Conservation (phyloP, 1,140 invertebrate genomes). For the Drosophila aff. region DNA sequence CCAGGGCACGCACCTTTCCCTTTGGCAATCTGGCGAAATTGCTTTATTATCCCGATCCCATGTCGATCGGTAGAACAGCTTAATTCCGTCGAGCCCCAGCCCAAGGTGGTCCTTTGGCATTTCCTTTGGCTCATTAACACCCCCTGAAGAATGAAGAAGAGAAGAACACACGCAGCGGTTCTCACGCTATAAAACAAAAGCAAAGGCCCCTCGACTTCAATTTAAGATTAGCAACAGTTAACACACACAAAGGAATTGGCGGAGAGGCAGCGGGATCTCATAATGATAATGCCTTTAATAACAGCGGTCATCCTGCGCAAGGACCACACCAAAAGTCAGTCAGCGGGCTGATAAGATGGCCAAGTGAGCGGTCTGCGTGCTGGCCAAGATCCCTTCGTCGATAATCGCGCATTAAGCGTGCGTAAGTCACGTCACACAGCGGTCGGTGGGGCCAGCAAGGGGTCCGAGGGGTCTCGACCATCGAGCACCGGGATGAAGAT, state of each 20-base stretch:
- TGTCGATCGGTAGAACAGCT: slow-evolving; percentile 37
- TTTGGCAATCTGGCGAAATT: slow-evolving; percentile 46
- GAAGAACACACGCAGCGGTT: slow-evolving; percentile 70
- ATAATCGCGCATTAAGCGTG: slow-evolving; percentile 77
- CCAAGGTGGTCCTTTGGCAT: slow-evolving; percentile 62
- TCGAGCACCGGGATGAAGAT: slow-evolving; percentile 10
- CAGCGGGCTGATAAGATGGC: slow-evolving; percentile 64
- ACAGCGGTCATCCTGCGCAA: slow-evolving; percentile 66
- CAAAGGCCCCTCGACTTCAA: slow-evolving; percentile 41
- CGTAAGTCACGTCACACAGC: slow-evolving; percentile 73
- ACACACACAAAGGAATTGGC: slow-evolving; percentile 62
- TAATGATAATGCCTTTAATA: slow-evolving; percentile 79
- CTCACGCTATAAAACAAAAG: slow-evolving; percentile 66
- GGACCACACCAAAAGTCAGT: slow-evolving; percentile 58
- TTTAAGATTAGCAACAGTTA: slow-evolving; percentile 82
- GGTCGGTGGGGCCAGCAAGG: not conserved
- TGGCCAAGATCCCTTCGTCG: slow-evolving; percentile 67
- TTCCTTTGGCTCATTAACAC: slow-evolving; percentile 81
- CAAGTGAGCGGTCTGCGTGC: slow-evolving; percentile 50
- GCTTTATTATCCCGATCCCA: slow-evolving; percentile 63
- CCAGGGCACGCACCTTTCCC: slow-evolving; percentile 24
- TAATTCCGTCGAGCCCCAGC: slow-evolving; percentile 14
- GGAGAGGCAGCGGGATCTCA: slow-evolving; percentile 56
- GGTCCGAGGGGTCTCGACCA: slow-evolving; percentile 1
- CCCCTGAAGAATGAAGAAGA: slow-evolving; percentile 25